A percentile compares a stretch with the other conserved stretches of the same genome.
Conservation (phyloP, 1,140 invertebrate genomes). For the Pachypeltis micranthus region DNA sequence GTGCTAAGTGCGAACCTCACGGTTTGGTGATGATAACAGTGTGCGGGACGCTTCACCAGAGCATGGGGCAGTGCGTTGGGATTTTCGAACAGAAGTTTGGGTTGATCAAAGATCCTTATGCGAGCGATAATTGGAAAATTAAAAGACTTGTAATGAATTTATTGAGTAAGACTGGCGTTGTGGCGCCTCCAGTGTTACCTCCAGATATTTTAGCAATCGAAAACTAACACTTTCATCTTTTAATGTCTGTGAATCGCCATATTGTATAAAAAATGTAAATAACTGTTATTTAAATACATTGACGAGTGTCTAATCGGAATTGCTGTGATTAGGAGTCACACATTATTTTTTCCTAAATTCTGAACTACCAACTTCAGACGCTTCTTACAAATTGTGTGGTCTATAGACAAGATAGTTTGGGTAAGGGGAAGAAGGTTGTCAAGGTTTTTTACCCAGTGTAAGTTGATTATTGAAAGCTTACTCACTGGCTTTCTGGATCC, state of each 20-base stretch:
- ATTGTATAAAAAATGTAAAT: neutral
- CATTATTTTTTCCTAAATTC: no score
- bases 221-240: neutral
- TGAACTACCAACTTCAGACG: no score
- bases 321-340: no score
- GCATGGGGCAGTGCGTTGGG: conserved; percentile 37
- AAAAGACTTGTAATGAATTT: conserved; percentile 33
- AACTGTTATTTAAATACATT: no score
- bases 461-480: no score
- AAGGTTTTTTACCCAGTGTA: no score
- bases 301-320: no score
- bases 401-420: no score
- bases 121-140: conserved; percentile 49
- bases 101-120: conserved; percentile 43
- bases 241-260: neutral
- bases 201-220: neutral
- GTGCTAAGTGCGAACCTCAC: conserved; percentile 43
- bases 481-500: no score
- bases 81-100: conserved; percentile 52
- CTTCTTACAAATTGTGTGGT: no score
- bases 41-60: conserved; percentile 47
- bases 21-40: conserved; percentile 46
- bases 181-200: neutral
- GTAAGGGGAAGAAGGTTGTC: no score
- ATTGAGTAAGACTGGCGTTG: conserved; percentile 4